These are phyloP conservation scores for Dicroscelio sp. DNA, from an alignment of 2,888 invertebrate genomes.

Conservation along the genomic window DNA sequence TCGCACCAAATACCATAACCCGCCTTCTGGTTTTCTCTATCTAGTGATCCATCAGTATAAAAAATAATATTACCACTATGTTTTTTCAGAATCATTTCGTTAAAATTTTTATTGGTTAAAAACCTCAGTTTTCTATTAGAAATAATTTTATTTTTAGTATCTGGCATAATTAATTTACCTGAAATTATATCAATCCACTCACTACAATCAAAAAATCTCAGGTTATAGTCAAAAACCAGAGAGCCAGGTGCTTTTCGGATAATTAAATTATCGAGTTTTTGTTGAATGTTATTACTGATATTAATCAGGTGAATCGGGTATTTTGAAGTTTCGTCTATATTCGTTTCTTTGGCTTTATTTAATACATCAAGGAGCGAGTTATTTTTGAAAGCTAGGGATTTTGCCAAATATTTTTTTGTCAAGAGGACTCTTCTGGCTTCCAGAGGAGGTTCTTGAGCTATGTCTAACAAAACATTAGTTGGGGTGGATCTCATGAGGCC, in stretches of 20 bases:
- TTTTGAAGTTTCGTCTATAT: no score
- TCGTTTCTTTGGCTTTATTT: no score
- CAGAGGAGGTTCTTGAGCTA: not conserved
- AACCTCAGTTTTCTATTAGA: not conserved
- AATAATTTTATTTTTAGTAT: not conserved
- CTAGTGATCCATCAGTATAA: conserved; percentile 22
- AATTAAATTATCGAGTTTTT: no score
- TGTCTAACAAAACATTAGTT: not conserved
- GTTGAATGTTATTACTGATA: no score
- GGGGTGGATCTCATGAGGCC: conserved; percentile 19
- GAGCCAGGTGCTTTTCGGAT: no score
- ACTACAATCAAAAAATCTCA: not conserved
- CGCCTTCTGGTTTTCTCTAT: not conserved
- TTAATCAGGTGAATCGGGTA: no score
- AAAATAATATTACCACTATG: not conserved
- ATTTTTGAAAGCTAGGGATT: not conserved
- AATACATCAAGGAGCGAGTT: no score
- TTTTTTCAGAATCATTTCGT: not conserved
- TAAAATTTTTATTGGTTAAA: not conserved
- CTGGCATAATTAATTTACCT: not conserved
- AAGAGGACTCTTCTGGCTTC: not conserved
- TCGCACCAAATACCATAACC: not conserved
- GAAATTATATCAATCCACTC: not conserved
- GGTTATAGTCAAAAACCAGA: not conserved
- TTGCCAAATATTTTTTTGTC: not conserved